Base-by-base conservation (phyloP, 2,113 vertebrate genomes). In the Cariama cristata region DNA sequence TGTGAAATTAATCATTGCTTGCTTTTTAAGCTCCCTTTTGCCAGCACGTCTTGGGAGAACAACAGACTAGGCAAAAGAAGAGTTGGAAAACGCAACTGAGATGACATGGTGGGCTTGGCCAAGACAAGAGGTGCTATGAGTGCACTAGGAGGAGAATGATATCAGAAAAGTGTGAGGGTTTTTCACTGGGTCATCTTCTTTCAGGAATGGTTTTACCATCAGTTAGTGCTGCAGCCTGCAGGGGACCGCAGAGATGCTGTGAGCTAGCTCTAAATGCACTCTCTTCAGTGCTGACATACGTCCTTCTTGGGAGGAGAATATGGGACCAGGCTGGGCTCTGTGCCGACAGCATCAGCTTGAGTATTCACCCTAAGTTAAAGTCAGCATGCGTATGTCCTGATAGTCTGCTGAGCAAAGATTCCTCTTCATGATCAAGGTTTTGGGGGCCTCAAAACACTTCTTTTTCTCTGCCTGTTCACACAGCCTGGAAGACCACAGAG, bases 21-120 rank as follows among this genome's bases (percentile, higher is more conserved):
- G 40, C 7, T 82, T 79, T 74, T 69, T 38, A 66, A 88, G 11
- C 20, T 58, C 10, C 22, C 4, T 68, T 76, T 77, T 76, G 12
- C 11, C 16, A 32, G 50, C 9, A 8, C 0, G 0, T 47, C 32
- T 62, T 71, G 14, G 3, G 12, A 6, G 5, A 67, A 47, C 3
- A 59, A 53, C 8, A 68, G 30, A 7, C 4, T 18, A 53, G 11
- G 18, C 53, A 26, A 73, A 82, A 74, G 19, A 69, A 19, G 6
- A 71, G 24, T 17, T 38, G 19, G 42, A 40, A 90, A 73, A 30
- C 8, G 18, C 75, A 45, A 28, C 24, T 40, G 32, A 79, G 44
- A 62, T 79, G 30, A 33, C 8, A 42, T 24, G 12, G 32, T 22
- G 9, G 33, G 16, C 12, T 72, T 52, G 42, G 32, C 19, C 19